Conservation (phyloP, 2,888 invertebrate species). For the Drosophila melanosoma region DNA sequence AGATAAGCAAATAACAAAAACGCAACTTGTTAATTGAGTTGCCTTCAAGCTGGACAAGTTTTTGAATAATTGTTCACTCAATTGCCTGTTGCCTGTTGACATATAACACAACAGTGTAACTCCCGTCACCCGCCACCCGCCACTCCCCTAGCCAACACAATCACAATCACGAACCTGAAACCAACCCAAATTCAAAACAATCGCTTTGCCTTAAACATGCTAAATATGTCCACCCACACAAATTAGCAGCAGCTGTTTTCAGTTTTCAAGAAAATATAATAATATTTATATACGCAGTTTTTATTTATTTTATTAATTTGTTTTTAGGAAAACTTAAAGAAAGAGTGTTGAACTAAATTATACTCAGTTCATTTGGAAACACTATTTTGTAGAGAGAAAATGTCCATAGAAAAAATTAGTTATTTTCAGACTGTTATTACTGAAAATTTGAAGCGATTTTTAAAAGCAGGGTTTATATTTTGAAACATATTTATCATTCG, state of each 20-base stretch:
- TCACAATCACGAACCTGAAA: neutral
- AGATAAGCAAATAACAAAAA: conserved; percentile 10
- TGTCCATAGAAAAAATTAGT: too few relatives aligned
- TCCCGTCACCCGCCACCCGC: too few relatives aligned
- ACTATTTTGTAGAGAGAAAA: neutral
- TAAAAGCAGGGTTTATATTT: neutral
- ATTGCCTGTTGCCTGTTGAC: conserved; percentile 26
- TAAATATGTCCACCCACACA: conserved; percentile 48
- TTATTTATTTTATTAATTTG: neutral
- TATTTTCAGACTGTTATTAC: neutral
- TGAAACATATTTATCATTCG: neutral
- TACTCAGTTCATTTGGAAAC: neutral
- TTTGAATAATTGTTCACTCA: conserved; percentile 32
- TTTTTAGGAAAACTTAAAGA: too few relatives aligned
- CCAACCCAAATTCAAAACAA: conserved; percentile 44
- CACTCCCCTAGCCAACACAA: neutral
- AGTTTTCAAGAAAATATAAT: conserved; percentile 11
- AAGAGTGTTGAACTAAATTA: neutral
- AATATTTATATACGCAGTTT: conserved; percentile 10
- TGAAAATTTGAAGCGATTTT: neutral
- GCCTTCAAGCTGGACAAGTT: conserved; percentile 18
- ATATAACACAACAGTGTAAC: neutral
- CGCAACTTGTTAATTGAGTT: conserved; percentile 45
- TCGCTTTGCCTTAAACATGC: conserved; percentile 39
- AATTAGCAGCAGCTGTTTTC: conserved; percentile 44